Evolutionary conservation across 1,140 invertebrate species (phyloP), one percentile per base, ranked within the genome.

Genomic region (Physella acuta): DNA sequence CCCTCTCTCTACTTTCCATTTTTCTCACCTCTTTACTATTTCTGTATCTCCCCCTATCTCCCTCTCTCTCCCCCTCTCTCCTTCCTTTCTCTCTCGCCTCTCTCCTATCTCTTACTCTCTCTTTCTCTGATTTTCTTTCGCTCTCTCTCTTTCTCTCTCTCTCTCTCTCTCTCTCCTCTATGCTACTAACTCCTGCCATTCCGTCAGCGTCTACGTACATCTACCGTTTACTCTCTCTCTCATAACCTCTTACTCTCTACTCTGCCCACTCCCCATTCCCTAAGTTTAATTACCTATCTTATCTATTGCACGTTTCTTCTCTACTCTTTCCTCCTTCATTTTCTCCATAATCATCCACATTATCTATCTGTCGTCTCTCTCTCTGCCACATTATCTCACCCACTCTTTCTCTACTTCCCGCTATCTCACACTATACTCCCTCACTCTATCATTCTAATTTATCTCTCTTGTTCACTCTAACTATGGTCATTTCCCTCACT

Each of bases 401-500:
- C 26, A 31, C 59, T 61, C 59, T 61, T 26, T 36, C 17, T 61
- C 33, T 61, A 17, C 34, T 31, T 63, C 61, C 44, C 39, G 37
- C 44, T 44, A 17, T 63, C 1, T 63, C 34, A 0, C 61, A 39
- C 34, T 63, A 33, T 63, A 17, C 33, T 31, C 44, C 34, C 44
- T n/a, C n/a, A 16, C 24, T 26, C 24, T 31, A 17, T 26, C 26
- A 11, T 11, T 11, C 28, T 11, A 60, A 14, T 11, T 24, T 16
- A 16, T 51, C 63, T 53, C 63, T 53, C 44, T 52, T 24, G 0
- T 1, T 34, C 5, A 26, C 39, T 31, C 49, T 31, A 52, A 52
- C 51, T 53, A 26, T 66, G 28, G 31, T 34, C 36, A 26, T 52
- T 28, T 53, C 51, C 55, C 44, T 53, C 64, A 31, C 64, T 66